A percentile compares a stretch with the other conserved stretches of the same genome.
Evolutionary conservation across 2,797 vertebrate genomes (phyloP).

Genomic region (Pagetopsis macropterus): DNA sequence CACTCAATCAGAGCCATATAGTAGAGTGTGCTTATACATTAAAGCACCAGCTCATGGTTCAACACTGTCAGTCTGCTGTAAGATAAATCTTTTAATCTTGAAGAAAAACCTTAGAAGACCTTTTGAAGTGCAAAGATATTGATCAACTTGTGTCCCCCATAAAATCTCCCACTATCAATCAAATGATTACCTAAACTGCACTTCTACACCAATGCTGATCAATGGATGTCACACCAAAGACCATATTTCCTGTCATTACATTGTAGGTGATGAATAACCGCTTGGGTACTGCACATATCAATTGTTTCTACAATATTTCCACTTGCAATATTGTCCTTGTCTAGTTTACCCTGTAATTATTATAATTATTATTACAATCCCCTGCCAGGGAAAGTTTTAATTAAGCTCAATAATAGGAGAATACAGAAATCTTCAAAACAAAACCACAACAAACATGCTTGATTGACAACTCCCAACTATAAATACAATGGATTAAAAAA

Average conservation of each 20-base stretch:
- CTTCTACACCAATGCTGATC: neutral
- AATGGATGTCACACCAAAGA: neutral
- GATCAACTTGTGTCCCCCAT: slow-evolving; percentile 6
- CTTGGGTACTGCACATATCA: neutral
- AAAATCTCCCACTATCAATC: slow-evolving; percentile 12
- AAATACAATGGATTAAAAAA: neutral
- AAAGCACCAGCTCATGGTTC: slow-evolving; percentile 19
- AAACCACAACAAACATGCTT: neutral
- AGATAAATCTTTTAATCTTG: slow-evolving; percentile 11
- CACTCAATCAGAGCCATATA: neutral
- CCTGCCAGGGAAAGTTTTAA: neutral
- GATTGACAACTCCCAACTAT: neutral
- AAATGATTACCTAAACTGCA: neutral
- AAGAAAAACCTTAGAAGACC: slow-evolving; percentile 17
- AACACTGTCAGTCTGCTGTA: slow-evolving; percentile 10
- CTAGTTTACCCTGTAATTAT: slow-evolving; percentile 1
- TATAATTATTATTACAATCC: neutral
- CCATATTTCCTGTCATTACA: neutral
- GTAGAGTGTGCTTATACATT: slow-evolving; percentile 9
- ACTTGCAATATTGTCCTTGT: neutral
- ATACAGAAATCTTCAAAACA: slow-evolving; percentile 1
- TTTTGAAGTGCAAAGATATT: slow-evolving; percentile 16
- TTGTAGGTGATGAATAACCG: neutral
- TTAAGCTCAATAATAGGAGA: neutral
- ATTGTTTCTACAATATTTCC: neutral